Conservation (phyloP, 2,888 invertebrate species). For the Cephalotes varians region DNA sequence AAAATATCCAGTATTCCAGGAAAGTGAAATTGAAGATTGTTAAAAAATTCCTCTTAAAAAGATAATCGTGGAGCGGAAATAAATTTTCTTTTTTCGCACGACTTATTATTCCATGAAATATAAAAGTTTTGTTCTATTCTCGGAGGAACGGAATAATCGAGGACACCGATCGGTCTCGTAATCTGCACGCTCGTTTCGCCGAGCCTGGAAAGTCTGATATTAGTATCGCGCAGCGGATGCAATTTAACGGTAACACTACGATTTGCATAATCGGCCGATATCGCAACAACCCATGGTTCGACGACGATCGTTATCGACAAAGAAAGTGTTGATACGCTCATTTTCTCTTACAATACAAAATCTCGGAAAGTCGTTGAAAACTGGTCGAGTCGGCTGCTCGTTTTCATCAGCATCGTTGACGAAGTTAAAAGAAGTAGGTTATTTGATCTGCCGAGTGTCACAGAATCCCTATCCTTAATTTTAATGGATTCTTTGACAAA, state of each 20-base stretch:
- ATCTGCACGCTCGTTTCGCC: conserved; percentile 63
- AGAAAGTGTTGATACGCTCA: conserved; percentile 28
- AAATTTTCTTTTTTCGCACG: neutral
- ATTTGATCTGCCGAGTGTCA: conserved; percentile 9
- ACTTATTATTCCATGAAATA: neutral
- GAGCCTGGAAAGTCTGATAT: conserved; percentile 65
- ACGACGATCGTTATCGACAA: conserved; percentile 18
- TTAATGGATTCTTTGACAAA: conserved; percentile 29
- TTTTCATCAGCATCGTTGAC: conserved; percentile 12
- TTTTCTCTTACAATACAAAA: conserved; percentile 3
- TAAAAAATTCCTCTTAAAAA: neutral
- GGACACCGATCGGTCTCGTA: conserved; percentile 36
- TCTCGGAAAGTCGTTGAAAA: neutral
- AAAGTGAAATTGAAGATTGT: neutral
- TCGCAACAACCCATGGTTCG: conserved; percentile 64
- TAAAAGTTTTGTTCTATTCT: neutral
- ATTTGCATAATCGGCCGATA: conserved; percentile 79
- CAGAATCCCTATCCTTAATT: neutral
- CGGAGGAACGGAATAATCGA: conserved; percentile 7
- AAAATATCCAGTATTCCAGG: neutral
- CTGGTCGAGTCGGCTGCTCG: neutral
- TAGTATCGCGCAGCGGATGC: conserved; percentile 73
- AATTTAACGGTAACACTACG: conserved; percentile 75
- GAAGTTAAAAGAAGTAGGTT: neutral
- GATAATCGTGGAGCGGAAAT: neutral